Evolutionary conservation across 2,888 invertebrate species (phyloP).

Genomic region (Eupeodes latifasciatus): DNA sequence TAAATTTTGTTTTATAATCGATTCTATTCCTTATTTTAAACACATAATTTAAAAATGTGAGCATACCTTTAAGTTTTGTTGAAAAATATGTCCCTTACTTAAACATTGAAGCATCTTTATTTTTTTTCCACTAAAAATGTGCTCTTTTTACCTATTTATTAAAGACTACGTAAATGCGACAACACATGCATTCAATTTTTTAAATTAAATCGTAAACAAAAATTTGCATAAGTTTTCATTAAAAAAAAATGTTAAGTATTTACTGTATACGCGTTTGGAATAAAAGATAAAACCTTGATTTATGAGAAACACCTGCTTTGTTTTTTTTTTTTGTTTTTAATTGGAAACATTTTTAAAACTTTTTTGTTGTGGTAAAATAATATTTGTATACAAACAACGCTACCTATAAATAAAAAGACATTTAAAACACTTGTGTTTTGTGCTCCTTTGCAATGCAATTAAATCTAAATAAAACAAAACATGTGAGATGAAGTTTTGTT

Average conservation of each 20-base stretch:
- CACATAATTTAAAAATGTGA: no score
- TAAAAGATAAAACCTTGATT: background rate
- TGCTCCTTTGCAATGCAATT: slow-evolving; percentile 5
- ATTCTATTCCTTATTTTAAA: no score
- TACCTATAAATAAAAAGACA: background rate
- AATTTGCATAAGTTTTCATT: no score
- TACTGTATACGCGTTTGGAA: background rate
- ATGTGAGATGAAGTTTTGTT: no score
- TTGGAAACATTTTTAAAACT: background rate
- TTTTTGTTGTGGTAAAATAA: background rate
- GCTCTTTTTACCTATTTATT: no score
- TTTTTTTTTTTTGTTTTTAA: no score
- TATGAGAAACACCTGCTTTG: background rate
- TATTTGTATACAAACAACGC: background rate
- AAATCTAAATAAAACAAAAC: slow-evolving; percentile 3
- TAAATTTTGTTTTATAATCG: no score
- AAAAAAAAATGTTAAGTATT: background rate
- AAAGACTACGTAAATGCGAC: no score
- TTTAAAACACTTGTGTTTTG: slow-evolving; percentile 15
- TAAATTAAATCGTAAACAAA: background rate
- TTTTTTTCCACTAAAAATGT: no score
- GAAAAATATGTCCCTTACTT: no score
- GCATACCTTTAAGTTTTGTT: no score
- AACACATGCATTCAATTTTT: background rate
- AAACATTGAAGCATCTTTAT: no score